Conservation (phyloP, 2,888 invertebrate genomes). For the Polia nebulosa region DNA sequence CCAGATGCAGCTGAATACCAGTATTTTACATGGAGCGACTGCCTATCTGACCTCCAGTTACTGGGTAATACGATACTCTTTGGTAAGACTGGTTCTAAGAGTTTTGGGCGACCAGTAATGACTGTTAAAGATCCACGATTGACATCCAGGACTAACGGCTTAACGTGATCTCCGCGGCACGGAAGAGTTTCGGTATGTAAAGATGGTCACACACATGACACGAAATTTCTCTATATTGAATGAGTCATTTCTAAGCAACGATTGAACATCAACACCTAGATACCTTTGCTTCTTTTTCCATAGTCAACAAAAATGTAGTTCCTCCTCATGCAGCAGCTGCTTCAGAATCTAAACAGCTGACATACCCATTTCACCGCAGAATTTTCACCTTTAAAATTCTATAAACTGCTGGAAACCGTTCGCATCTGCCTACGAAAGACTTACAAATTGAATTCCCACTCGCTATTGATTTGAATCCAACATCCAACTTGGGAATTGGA, state of each 20-base stretch:
- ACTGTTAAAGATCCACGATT: too few species aligned
- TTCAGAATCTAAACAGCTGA: conserved; percentile 13
- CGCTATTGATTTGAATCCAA: conserved; percentile 67
- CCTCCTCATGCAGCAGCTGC: neutral
- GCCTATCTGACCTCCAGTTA: too few species aligned
- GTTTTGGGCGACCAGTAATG: too few species aligned
- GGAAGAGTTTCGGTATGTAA: too few species aligned
- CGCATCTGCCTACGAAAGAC: conserved; percentile 61
- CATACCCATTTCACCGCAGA: conserved; percentile 13
- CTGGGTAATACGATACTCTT: too few species aligned
- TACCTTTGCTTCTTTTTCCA: neutral
- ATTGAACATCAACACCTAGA: neutral
- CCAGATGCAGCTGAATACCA: too few species aligned
- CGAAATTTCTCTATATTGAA: too few species aligned
- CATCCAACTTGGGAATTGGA: conserved; percentile 62
- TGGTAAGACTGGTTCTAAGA: too few species aligned
- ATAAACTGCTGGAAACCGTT: conserved; percentile 54
- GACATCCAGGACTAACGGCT: too few species aligned
- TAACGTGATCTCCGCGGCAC: too few species aligned
- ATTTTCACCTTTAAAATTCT: conserved; percentile 44
- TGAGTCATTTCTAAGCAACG: neutral
- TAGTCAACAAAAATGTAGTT: neutral
- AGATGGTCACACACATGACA: too few species aligned
- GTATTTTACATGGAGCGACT: too few species aligned
- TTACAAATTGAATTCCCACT: conserved; percentile 66